Conservation (phyloP, 2,888 invertebrate species). For the Xestia rhomboidea region DNA sequence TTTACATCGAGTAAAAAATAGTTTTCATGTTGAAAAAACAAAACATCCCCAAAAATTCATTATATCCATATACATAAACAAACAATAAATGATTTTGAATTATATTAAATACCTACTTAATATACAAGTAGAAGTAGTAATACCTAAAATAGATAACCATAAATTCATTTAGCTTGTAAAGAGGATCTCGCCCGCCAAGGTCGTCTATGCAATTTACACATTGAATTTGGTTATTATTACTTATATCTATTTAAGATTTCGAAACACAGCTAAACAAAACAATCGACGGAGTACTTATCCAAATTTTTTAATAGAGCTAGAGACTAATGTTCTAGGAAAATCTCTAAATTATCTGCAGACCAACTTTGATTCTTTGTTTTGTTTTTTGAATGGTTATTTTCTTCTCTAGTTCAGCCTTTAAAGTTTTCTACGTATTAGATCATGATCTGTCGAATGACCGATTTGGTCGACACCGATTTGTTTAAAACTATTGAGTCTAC, state of each 20-base stretch:
- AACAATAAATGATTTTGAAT: background rate
- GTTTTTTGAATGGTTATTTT: background rate
- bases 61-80: no score
- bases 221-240: background rate
- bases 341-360: background rate
- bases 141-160: background rate
- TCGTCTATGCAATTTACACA: background rate
- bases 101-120: background rate
- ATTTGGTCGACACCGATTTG: no score
- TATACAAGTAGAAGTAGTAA: background rate
- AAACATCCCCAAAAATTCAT: background rate
- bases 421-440: background rate
- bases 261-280: background rate
- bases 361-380: background rate
- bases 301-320: background rate
- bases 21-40: background rate
- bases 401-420: background rate
- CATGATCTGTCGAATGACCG: no score
- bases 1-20: background rate
- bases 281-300: background rate
- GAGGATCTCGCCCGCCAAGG: background rate
- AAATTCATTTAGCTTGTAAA: background rate
- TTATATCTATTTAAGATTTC: background rate
- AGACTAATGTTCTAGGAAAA: background rate
- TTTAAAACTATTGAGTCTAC: no score